These are phyloP conservation scores for Pitangus sulphuratus DNA, from an alignment of 2,797 vertebrate genomes.

Conservation along the genomic window DNA sequence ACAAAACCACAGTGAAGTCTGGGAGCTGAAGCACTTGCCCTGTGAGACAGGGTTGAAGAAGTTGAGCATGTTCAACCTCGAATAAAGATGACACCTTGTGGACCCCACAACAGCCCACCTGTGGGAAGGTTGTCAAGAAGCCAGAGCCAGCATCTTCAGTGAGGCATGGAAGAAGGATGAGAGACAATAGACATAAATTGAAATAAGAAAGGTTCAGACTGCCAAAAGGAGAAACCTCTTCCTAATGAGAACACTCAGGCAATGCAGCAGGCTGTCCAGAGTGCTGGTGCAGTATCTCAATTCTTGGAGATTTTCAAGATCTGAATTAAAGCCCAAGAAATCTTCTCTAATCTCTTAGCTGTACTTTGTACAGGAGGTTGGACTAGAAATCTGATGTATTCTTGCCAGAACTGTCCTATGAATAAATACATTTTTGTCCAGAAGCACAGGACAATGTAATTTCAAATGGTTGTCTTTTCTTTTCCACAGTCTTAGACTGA, in stretches of 20 bases:
- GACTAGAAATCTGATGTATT: background rate
- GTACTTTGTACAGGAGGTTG: background rate
- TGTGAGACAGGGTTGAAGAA: background rate
- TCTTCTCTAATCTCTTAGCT: background rate
- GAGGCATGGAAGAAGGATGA: background rate
- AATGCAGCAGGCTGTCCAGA: background rate
- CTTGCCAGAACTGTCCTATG: background rate
- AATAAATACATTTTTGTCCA: background rate
- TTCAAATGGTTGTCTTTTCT: background rate
- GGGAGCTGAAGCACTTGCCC: background rate
- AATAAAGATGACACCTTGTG: background rate
- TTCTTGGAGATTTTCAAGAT: background rate
- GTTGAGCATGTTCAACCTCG: background rate
- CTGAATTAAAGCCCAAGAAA: background rate
- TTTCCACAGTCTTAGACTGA: background rate
- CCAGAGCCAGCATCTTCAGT: background rate
- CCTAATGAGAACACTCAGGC: background rate
- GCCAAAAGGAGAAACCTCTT: background rate
- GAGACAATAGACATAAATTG: background rate
- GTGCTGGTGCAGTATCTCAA: background rate
- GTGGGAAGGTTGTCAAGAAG: background rate
- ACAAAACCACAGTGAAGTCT: background rate
- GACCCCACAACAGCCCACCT: background rate
- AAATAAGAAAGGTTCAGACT: background rate
- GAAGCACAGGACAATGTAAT: background rate